Evolutionary conservation across 2,113 vertebrate species (phyloP).

Genomic region (Bos javanicus): DNA sequence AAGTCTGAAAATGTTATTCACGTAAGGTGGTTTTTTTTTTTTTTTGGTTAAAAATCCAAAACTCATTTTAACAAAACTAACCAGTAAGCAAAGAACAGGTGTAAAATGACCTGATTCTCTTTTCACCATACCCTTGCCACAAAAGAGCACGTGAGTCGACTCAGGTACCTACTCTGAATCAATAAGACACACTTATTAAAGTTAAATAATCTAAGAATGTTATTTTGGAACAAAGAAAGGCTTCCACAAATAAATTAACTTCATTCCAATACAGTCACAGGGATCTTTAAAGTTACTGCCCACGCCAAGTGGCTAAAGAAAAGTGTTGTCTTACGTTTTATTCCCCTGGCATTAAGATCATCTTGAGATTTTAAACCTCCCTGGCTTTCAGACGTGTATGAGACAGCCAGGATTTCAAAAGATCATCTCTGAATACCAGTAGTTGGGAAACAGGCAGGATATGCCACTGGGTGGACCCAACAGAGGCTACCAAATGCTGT

Average conservation of each 20-base stretch:
- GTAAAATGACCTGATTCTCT: not conserved
- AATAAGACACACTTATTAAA: not conserved
- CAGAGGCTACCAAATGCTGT: not conserved
- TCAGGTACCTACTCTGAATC: not conserved
- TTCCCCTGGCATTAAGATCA: not conserved
- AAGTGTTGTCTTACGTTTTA: not conserved
- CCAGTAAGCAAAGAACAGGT: not conserved
- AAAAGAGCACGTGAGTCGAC: not conserved
- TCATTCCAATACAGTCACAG: not conserved
- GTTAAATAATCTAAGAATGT: not conserved
- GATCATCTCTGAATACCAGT: not conserved
- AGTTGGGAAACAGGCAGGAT: not conserved
- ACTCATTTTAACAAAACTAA: not conserved
- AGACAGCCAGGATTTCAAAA: not conserved
- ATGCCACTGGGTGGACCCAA: not conserved
- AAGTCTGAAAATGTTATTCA: not conserved
- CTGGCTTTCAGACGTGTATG: not conserved
- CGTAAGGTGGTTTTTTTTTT: not conserved
- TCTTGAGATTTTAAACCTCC: not conserved
- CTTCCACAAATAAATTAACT: not conserved
- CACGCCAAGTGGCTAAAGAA: not conserved
- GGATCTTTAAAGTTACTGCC: not conserved
- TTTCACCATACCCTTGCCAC: not conserved
- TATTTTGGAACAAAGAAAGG: not conserved
- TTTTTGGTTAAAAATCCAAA: not conserved